Conservation (phyloP, 2,888 invertebrate genomes). For the Elysia crispata region DNA sequence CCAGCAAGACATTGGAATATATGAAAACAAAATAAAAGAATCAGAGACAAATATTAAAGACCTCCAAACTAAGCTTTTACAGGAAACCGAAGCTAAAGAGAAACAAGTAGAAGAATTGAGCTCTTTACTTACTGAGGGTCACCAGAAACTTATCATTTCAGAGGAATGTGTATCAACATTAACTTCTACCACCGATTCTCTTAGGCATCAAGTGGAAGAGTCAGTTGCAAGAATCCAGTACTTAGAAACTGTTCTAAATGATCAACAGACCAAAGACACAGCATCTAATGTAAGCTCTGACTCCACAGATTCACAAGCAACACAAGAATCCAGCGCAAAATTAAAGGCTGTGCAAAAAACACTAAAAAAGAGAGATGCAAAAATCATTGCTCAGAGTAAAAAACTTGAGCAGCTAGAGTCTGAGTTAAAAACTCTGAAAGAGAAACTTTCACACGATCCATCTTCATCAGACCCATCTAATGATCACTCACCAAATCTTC, state of each 20-base stretch:
- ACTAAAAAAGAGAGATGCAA: constrained; percentile 62
- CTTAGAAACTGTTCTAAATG: constrained; percentile 35
- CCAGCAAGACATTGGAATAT: constrained; percentile 22
- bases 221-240: constrained; percentile 32
- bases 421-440: neutral
- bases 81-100: constrained; percentile 14
- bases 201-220: constrained; percentile 41
- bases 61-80: constrained; percentile 17
- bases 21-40: constrained; percentile 6
- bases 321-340: neutral
- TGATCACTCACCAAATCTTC: too few relatives aligned
- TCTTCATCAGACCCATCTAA: too few relatives aligned
- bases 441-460: neutral
- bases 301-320: too few relatives aligned
- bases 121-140: constrained; percentile 25
- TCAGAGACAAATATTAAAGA: constrained; percentile 27
- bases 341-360: constrained; percentile 48
- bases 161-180: too few relatives aligned
- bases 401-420: constrained; percentile 44
- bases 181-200: constrained; percentile 2
- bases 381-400: constrained; percentile 56
- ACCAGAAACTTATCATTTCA: neutral
- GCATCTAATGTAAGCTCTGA: too few relatives aligned
- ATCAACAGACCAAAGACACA: too few relatives aligned
- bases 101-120: neutral